Evolutionary conservation across 2,888 invertebrate species (phyloP).

Genomic region (Cataglyphis albicans): DNA sequence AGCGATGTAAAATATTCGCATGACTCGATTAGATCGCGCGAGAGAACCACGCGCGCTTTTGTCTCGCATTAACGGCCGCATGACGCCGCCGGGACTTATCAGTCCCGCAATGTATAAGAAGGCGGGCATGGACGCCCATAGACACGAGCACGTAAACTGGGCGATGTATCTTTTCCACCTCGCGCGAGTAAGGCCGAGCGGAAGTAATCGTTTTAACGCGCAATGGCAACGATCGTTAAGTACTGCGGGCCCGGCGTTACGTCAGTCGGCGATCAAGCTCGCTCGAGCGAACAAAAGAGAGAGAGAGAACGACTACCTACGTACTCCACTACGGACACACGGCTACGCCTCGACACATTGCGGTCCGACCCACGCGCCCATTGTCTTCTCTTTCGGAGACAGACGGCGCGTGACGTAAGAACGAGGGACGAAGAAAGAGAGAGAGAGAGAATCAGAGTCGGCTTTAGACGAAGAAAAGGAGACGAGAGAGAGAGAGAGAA

Average conservation of each 20-base stretch:
- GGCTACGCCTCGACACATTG: constrained; percentile 80
- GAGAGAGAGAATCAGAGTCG: not conserved
- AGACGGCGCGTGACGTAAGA: constrained; percentile 71
- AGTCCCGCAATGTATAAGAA: constrained; percentile 30
- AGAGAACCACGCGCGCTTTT: constrained; percentile 31
- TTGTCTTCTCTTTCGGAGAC: constrained; percentile 81
- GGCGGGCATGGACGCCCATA: constrained; percentile 49
- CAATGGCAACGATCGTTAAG: constrained; percentile 79
- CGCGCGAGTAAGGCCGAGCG: constrained; percentile 68
- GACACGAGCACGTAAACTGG: constrained; percentile 60
- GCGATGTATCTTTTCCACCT: constrained; percentile 66
- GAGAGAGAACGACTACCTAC: constrained; percentile 70
- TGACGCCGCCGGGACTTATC: constrained; percentile 35
- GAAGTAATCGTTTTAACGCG: constrained; percentile 82
- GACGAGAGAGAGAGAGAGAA: constrained; percentile 21
- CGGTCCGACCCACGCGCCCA: constrained; percentile 84
- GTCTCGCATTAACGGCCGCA: constrained; percentile 47
- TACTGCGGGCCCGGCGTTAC: constrained; percentile 75
- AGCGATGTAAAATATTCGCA: constrained; percentile 40
- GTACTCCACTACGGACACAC: constrained; percentile 63
- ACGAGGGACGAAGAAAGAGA: constrained; percentile 59
- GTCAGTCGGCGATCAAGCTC: constrained; percentile 69
- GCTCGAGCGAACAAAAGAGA: constrained; percentile 56
- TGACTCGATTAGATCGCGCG: constrained; percentile 53
- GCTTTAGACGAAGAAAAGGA: not conserved